Evolutionary conservation across 1,140 invertebrate genomes (phyloP).

Genomic region (Harpegnathos saltator): DNA sequence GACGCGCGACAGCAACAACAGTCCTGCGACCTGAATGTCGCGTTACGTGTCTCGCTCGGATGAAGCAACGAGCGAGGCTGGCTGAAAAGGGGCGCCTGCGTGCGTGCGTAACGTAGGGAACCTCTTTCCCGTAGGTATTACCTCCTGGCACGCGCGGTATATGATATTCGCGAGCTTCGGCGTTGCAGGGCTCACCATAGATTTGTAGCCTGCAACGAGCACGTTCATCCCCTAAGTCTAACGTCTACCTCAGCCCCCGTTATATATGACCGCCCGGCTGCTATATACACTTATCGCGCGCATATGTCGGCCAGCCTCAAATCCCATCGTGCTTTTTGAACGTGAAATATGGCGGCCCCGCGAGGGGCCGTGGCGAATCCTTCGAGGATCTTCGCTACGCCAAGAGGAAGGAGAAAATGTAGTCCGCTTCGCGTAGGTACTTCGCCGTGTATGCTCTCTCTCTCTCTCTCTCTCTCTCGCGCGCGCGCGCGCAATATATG

Average conservation of each 20-base stretch:
- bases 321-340: constrained; percentile 80
- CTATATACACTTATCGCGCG: constrained; percentile 81
- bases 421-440: constrained; percentile 38
- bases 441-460: constrained; percentile 33
- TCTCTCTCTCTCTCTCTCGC: too few relatives aligned
- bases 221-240: constrained; percentile 82
- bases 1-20: constrained; percentile 8
- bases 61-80: too few relatives aligned
- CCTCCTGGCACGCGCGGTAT: constrained; percentile 49
- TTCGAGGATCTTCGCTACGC: constrained; percentile 59
- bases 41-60: too few relatives aligned
- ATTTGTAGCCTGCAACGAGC: constrained; percentile 82
- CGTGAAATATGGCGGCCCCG: constrained; percentile 73
- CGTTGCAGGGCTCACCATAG: constrained; percentile 79
- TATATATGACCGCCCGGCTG: constrained; percentile 78
- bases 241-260: constrained; percentile 78
- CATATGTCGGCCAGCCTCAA: constrained; percentile 79
- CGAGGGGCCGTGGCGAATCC: constrained; percentile 37
- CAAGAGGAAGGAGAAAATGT: constrained; percentile 56
- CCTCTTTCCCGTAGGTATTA: constrained; percentile 68
- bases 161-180: constrained; percentile 78
- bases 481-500: constrained; percentile 1
- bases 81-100: too few relatives aligned
- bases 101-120: constrained; percentile 41
- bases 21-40: too few relatives aligned